These are phyloP conservation scores for Crotalus horridus DNA, from an alignment of 2,113 vertebrate species.

Conservation along the genomic window DNA sequence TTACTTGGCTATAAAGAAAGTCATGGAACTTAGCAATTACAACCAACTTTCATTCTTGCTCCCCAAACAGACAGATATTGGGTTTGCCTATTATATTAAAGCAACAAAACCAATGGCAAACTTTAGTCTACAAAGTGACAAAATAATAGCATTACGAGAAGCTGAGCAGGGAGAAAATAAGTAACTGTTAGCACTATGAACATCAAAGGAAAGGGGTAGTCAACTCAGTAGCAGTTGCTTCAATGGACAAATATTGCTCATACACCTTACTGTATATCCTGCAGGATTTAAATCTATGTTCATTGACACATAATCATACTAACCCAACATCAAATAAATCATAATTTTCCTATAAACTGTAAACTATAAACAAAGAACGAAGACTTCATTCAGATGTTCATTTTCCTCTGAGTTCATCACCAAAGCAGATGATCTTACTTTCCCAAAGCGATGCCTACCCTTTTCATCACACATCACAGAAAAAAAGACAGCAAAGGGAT, in stretches of 20 bases:
- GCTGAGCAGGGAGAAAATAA: neutral
- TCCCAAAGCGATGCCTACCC: slow-evolving; percentile 45
- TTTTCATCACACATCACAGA: slow-evolving; percentile 51
- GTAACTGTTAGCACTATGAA: neutral
- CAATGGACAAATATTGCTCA: neutral
- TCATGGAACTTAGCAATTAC: neutral
- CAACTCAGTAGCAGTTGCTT: neutral
- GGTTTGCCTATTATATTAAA: neutral
- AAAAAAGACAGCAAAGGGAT: slow-evolving; percentile 50
- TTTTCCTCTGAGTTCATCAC: slow-evolving; percentile 14
- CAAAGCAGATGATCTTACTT: slow-evolving; percentile 6
- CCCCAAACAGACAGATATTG: neutral
- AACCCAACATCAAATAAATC: slow-evolving; percentile 25
- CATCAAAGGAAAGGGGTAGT: neutral
- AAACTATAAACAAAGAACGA: slow-evolving; percentile 1
- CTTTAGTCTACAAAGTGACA: neutral
- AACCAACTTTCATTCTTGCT: neutral
- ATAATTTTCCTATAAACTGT: slow-evolving; percentile 9
- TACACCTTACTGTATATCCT: neutral
- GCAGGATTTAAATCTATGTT: slow-evolving; percentile 40
- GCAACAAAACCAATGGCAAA: neutral
- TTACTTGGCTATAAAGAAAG: neutral
- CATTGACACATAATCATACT: slow-evolving; percentile 16
- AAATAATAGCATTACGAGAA: neutral
- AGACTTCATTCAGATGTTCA: slow-evolving; percentile 30